These are phyloP conservation scores for Limnephilus auricula DNA, from an alignment of 2,888 invertebrate species.

Conservation along the genomic window DNA sequence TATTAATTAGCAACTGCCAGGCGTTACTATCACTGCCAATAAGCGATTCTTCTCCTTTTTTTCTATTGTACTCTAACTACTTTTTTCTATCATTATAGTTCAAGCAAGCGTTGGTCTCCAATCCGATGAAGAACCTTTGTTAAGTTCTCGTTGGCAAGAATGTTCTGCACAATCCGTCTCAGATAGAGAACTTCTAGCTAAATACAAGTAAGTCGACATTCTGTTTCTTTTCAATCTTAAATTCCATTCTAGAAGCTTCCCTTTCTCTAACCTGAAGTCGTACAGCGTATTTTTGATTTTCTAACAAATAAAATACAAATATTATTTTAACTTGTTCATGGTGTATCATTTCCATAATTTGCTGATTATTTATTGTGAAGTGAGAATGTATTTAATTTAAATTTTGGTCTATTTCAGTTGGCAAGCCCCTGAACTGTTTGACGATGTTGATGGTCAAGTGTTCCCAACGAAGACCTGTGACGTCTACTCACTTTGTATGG, in stretches of 20 bases:
- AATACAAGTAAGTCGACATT: constrained; percentile 33
- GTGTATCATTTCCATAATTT: no score
- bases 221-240: background rate
- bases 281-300: no score
- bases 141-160: constrained; percentile 30
- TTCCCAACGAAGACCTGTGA: constrained; percentile 73
- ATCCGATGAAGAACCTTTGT: constrained; percentile 33
- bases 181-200: constrained; percentile 11
- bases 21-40: no score
- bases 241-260: no score
- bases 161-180: constrained; percentile 22
- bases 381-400: background rate
- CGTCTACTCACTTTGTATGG: constrained; percentile 73
- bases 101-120: background rate
- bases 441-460: constrained; percentile 71
- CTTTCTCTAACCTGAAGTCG: no score
- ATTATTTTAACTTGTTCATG: no score
- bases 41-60: background rate
- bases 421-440: constrained; percentile 75
- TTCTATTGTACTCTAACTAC: background rate
- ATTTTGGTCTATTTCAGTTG: constrained; percentile 68
- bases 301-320: no score
- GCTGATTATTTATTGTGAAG: no score
- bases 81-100: background rate
- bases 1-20: no score